These are phyloP conservation scores for Valencia hispanica DNA, from an alignment of 2,797 vertebrate species.

Conservation along the genomic window DNA sequence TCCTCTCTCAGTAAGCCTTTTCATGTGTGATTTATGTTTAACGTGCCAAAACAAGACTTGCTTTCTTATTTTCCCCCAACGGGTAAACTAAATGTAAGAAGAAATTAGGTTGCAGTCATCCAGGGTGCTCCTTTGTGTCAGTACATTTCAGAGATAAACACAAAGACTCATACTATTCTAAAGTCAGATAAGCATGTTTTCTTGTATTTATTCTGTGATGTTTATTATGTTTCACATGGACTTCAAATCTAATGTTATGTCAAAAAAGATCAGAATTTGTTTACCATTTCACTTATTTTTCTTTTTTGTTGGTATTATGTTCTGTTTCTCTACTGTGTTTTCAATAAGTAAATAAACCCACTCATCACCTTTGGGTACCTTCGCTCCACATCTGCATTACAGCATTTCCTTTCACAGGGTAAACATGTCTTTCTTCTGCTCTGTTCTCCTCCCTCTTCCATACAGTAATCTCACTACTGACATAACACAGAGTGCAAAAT, in stretches of 20 bases:
- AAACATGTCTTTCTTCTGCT: conserved; percentile 67
- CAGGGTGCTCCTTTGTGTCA: conserved; percentile 1
- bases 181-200: background rate
- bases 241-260: background rate
- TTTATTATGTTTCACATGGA: background rate
- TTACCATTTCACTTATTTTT: conserved; percentile 7
- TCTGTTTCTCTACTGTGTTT: conserved; percentile 11
- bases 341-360: conserved; percentile 21
- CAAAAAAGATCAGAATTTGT: background rate
- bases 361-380: conserved; percentile 48
- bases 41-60: conserved; percentile 33
- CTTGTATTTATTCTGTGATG: background rate
- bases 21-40: conserved; percentile 54
- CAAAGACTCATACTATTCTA: background rate
- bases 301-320: conserved; percentile 7
- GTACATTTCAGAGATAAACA: background rate
- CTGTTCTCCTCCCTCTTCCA: conserved; percentile 25
- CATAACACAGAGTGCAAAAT: conserved; percentile 53
- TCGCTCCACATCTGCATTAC: conserved; percentile 62
- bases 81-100: background rate
- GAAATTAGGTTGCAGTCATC: background rate
- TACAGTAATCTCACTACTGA: conserved; percentile 55
- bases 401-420: conserved; percentile 61
- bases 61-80: conserved; percentile 18
- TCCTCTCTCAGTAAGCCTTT: conserved; percentile 34